Evolutionary conservation across 2,888 invertebrate genomes (phyloP).

Genomic region (Odontocerum albicorne): DNA sequence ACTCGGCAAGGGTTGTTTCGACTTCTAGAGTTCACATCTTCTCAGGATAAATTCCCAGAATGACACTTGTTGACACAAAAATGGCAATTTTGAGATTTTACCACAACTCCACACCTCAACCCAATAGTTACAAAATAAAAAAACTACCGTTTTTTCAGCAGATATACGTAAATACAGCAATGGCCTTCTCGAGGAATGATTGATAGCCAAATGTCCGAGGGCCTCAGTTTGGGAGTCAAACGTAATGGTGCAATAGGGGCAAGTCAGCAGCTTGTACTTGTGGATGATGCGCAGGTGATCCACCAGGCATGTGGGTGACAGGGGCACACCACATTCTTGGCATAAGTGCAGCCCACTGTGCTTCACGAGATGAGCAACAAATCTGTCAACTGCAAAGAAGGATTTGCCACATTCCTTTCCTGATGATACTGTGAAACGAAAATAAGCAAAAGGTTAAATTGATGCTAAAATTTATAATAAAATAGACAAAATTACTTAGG

Average conservation of each 20-base stretch:
- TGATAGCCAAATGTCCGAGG: constrained; percentile 45
- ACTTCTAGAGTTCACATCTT: too few relatives aligned
- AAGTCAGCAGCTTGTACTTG: constrained; percentile 50
- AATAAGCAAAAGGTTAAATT: too few relatives aligned
- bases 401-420: constrained; percentile 40
- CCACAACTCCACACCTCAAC: too few relatives aligned
- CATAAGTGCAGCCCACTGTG: background rate
- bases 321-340: constrained; percentile 38
- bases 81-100: too few relatives aligned
- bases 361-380: constrained; percentile 40
- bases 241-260: constrained; percentile 51
- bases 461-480: too few relatives aligned
- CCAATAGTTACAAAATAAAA: background rate
- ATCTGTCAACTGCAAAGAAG: constrained; percentile 45
- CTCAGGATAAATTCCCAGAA: too few relatives aligned
- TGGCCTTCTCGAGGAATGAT: constrained; percentile 51
- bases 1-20: too few relatives aligned
- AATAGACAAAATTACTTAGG: too few relatives aligned
- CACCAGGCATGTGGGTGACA: too few relatives aligned
- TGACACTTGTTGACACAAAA: too few relatives aligned
- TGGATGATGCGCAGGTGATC: constrained; percentile 47
- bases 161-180: constrained; percentile 47
- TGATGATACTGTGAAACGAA: background rate
- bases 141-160: background rate
- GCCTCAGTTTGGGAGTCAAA: constrained; percentile 47